phyloP scores from a whole-genome alignment of 2,888 invertebrate genomes.

The Drosophila paramelanica region DNA sequence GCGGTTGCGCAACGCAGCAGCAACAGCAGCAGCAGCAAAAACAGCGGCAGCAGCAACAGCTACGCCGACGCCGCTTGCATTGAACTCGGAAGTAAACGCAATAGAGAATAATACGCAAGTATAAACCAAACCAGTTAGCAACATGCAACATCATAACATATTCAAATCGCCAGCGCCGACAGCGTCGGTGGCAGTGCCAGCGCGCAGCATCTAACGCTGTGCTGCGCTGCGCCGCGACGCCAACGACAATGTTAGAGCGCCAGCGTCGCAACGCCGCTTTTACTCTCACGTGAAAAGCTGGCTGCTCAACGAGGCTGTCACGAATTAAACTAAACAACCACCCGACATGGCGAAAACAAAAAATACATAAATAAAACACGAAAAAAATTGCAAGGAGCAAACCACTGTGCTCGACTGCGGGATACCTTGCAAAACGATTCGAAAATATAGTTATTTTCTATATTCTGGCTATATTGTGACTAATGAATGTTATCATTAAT shows the following conservation, averaged over 20 bases:
- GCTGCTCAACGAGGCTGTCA: slow-evolving; percentile 60
- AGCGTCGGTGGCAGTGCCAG: slow-evolving; percentile 24
- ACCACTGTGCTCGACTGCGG: slow-evolving; percentile 13
- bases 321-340: slow-evolving; percentile 78
- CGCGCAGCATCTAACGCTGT: slow-evolving; percentile 35
- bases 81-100: slow-evolving; percentile 81
- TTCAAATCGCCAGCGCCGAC: slow-evolving; percentile 63
- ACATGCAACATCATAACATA: slow-evolving; percentile 78
- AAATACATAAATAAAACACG: slow-evolving; percentile 11
- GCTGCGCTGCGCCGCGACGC: slow-evolving; percentile 3
- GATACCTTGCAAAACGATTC: slow-evolving; percentile 24
- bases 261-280: slow-evolving; percentile 55
- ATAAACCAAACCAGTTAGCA: slow-evolving; percentile 70
- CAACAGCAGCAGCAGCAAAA: slow-evolving; percentile 16
- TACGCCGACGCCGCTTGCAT: slow-evolving; percentile 59
- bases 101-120: slow-evolving; percentile 67
- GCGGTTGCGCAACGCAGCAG: slow-evolving; percentile 73
- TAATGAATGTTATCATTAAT: too few relatives aligned
- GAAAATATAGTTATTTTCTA: not conserved
- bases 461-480: too few relatives aligned
- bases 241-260: slow-evolving; percentile 24
- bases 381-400: slow-evolving; percentile 21
- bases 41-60: slow-evolving; percentile 8
- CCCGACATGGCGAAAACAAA: slow-evolving; percentile 46
- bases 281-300: slow-evolving; percentile 76